Base-by-base conservation (phyloP, 2,113 vertebrate species). In the Polypterus bichir region DNA sequence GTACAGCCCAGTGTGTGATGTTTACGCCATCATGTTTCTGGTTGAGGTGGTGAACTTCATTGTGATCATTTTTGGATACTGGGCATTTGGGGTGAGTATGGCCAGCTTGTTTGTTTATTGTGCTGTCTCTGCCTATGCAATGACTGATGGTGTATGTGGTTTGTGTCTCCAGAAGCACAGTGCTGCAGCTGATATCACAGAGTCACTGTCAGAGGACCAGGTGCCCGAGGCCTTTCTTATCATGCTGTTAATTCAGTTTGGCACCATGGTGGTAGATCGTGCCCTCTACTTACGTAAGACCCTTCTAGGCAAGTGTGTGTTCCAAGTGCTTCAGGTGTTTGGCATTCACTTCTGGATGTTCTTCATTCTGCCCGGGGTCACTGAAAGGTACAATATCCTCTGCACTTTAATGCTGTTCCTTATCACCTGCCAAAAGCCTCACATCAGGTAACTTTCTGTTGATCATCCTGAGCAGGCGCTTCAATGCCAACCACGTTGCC, bases 271-370 rank as follows among this genome's bases (percentile, higher is more conserved):
- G 1, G 83, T 85, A 61, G 88, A 86, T 65, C 71, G 76, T 1
- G 88, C 86, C 2, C 78, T 89, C 46, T 85, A 86, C 62, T 76
- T 88, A 64, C 77, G 83, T 64, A 89, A 87, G 65, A 80, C 79
- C 44, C 67, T 83, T 67, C 62, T 84, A 9, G 85, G 85, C 45
- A 91, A 88, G 70, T 82, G 82, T 54, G 71, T 84, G 46, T 84
- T 89, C 67, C 82, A 86, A 74, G 81, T 86, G 27, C 71, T 81
- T 27, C 77, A 87, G 9, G 81, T 89, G 57, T 84, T 88, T 7
- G 81, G 86, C 56, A 81, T 86, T 59, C 85, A 86, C 75, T 84
- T 89, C 74, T 85, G 84, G 87, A 84, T 88, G 82, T 85, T 89
- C 72, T 88, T 89, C 72, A 81, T 88, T 62, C 78, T 86, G 11